phyloP scores from a whole-genome alignment of 1,140 invertebrate species.

The Adelges cooleyi region DNA sequence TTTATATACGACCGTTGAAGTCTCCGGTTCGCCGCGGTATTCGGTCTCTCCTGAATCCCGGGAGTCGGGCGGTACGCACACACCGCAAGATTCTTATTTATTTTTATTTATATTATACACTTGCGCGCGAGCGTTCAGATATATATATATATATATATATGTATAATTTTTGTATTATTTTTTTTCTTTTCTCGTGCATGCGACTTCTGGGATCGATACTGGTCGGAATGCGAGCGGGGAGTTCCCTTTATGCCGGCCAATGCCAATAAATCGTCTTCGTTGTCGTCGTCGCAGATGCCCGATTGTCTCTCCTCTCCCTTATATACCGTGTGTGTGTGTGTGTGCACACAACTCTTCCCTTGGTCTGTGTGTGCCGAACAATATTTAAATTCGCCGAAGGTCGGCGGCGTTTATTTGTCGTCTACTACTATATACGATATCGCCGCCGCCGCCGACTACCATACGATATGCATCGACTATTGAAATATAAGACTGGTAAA shows the following conservation, averaged over 20 bases:
- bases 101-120: conserved; percentile 5
- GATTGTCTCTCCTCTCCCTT: background rate
- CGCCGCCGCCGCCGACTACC: no score
- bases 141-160: background rate
- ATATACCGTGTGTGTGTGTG: no score
- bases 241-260: conserved; percentile 28
- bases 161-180: background rate
- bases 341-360: no score
- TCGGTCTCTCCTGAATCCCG: conserved; percentile 10
- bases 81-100: conserved; percentile 8
- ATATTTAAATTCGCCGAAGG: conserved; percentile 28
- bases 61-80: conserved; percentile 8
- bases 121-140: background rate
- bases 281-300: conserved; percentile 12
- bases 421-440: conserved; percentile 6
- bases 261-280: conserved; percentile 20
- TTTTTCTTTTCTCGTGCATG: conserved; percentile 1
- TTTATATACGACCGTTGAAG: conserved; percentile 19
- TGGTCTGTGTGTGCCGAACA: conserved; percentile 1
- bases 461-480: no score
- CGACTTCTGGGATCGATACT: conserved; percentile 29
- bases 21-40: conserved; percentile 8
- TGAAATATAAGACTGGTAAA: no score
- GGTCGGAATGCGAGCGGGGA: conserved; percentile 26
- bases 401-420: conserved; percentile 28